phyloP scores from a whole-genome alignment of 2,797 vertebrate species.

The Lepilemur ruficaudatus region DNA sequence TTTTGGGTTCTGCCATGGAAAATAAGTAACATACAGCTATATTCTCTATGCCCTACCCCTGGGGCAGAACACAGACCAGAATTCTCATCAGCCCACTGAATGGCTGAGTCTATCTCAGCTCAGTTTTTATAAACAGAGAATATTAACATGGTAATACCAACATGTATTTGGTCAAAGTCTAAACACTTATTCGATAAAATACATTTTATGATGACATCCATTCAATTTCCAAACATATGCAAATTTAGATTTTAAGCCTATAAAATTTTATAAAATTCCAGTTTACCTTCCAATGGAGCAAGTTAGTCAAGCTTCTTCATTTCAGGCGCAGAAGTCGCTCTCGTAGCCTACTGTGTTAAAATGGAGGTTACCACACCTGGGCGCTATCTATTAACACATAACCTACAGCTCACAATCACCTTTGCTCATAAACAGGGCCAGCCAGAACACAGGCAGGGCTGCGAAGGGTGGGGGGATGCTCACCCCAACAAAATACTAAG shows the following conservation, averaged over 20 bases:
- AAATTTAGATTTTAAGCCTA: constrained; percentile 67
- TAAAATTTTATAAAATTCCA: constrained; percentile 74
- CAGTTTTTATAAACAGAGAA: background rate
- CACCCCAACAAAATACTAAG: background rate
- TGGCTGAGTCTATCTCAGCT: background rate
- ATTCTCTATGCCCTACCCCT: background rate
- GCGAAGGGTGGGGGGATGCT: background rate
- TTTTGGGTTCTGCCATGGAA: background rate
- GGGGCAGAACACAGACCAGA: constrained; percentile 37
- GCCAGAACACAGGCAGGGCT: background rate
- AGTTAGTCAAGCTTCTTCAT: background rate
- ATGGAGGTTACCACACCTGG: constrained; percentile 32
- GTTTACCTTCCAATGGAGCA: constrained; percentile 72
- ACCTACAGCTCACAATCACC: background rate
- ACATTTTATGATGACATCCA: constrained; percentile 76
- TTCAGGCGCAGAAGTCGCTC: constrained; percentile 34
- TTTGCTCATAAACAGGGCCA: background rate
- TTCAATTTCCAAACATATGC: constrained; percentile 73
- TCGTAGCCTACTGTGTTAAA: background rate
- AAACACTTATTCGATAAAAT: constrained; percentile 74
- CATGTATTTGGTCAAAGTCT: constrained; percentile 70
- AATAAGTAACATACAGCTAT: background rate
- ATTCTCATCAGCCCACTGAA: background rate
- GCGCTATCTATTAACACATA: background rate
- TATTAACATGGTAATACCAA: constrained; percentile 58